Conservation (phyloP, 2,113 vertebrate species). For the Oreochromis tanganicae region DNA sequence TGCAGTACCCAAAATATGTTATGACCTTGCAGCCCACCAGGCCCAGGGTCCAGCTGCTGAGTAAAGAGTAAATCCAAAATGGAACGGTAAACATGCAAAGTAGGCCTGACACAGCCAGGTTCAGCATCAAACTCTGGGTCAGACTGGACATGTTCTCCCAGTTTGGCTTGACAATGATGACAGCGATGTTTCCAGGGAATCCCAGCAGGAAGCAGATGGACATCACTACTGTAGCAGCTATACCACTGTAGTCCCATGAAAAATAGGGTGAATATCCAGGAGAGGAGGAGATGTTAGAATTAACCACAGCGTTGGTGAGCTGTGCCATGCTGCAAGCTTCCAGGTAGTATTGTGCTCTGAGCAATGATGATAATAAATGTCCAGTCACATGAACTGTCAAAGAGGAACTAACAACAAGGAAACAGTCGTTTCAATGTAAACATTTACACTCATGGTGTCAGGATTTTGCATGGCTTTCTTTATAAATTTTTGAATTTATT, state of each 20-base stretch:
- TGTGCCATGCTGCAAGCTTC: background rate
- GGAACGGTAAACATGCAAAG: constrained; percentile 3
- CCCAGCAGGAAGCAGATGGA: constrained; percentile 5
- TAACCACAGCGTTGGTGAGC: background rate
- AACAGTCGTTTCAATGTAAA: rapidly evolving
- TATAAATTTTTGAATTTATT: background rate
- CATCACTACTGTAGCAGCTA: background rate
- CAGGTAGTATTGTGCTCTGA: background rate
- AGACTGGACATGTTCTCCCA: background rate
- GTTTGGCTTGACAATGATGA: constrained; percentile 4
- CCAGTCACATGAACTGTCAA: background rate
- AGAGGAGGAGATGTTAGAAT: background rate
- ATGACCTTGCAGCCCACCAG: background rate
- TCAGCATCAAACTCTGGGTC: constrained; percentile 18
- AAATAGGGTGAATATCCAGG: background rate
- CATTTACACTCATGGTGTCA: background rate
- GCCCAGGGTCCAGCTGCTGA: background rate
- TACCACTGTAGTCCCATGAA: background rate
- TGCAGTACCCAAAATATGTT: background rate
- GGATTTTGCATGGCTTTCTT: background rate
- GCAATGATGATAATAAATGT: background rate
- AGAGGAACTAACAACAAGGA: background rate
- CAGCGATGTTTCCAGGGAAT: constrained; percentile 18
- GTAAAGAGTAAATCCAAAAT: background rate
- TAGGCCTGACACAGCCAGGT: constrained; percentile 7